Evolutionary conservation across 92 coral and sea anemone genomes (phyloP), one percentile per base, ranked within the genome.

Genomic region (Parazoanthus darwini): DNA sequence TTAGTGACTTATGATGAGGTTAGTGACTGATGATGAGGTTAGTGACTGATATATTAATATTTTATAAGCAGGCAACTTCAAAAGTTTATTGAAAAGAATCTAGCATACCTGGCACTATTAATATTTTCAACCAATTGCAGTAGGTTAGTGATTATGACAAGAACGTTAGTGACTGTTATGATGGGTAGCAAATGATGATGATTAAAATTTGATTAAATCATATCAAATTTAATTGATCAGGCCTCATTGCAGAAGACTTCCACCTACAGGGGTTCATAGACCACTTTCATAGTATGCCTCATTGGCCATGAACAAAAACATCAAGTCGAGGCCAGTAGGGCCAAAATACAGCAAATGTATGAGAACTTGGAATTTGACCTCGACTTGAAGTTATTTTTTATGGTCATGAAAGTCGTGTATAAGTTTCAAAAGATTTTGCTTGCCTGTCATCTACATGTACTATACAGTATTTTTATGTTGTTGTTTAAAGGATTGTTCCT

Each of bases 401-500:
- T 29, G 33, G 33, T 29, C 33, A 29, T 29, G 33, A 29, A 29
- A 29, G 33, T 29, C 33, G 33, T 74, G 58, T 7, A 75, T 26
- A 6, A 65, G 58, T 82, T n/a, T 74, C 54, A 6, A 25, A 44
- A 25, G 39, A 37, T 66, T 67, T 73, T 77, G 39, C 63, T 73
- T 85, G 63, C 25, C 13, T 63, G 26, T 0, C 18, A 39, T 54
- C 9, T 15, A 22, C 33, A 29, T 29, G 33, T 29, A 29, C 33
- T 29, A 29, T 29, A 29, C 16, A 16, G 20, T 63, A 63, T 22
- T 4, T 14, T 29, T 29, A 29, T 58, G 22, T 23, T 63, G 26
- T 43, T 58, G 51, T 7, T 46, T 89, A 33, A 72, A 97, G 99
- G 80, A 93, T 97, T 82, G 90, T 97, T 73, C 93, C 94, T 58